Conservation (phyloP, 2,888 invertebrate species). For the Pristionchus fissidentatus region DNA sequence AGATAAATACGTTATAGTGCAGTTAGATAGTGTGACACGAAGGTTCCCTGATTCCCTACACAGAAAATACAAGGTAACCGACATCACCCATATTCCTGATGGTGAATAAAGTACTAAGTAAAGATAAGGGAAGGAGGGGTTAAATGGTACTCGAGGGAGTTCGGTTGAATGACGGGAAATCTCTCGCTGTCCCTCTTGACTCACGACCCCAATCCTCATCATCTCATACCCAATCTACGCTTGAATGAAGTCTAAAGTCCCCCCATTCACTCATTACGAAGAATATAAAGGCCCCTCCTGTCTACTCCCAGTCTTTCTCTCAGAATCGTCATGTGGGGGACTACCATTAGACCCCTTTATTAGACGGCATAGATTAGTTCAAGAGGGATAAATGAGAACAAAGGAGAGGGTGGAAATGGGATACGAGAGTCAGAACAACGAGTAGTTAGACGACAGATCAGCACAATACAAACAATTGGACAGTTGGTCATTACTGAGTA, state of each 20-base stretch:
- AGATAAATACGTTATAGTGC: no score
- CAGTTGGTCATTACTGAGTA: background rate
- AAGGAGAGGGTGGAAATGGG: constrained; percentile 9
- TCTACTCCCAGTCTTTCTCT: constrained; percentile 4
- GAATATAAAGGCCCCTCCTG: background rate
- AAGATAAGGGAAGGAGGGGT: no score
- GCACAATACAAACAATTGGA: background rate
- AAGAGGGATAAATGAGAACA: constrained; percentile 32
- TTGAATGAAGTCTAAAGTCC: constrained; percentile 7
- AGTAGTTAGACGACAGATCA: background rate
- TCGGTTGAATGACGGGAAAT: constrained; percentile 13
- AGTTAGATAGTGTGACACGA: no score
- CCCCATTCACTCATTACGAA: background rate
- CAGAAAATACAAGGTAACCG: no score
- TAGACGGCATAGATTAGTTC: constrained; percentile 37
- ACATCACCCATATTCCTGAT: no score
- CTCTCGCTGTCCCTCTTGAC: background rate
- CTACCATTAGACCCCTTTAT: constrained; percentile 25
- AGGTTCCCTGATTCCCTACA: no score
- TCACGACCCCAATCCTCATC: constrained; percentile 3
- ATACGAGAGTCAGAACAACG: background rate
- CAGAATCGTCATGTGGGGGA: background rate
- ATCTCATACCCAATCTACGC: background rate
- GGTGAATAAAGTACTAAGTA: no score
- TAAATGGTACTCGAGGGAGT: no score